These are phyloP conservation scores for Odontophorus gujanensis DNA, from an alignment of 2,113 vertebrate species.

Conservation along the genomic window DNA sequence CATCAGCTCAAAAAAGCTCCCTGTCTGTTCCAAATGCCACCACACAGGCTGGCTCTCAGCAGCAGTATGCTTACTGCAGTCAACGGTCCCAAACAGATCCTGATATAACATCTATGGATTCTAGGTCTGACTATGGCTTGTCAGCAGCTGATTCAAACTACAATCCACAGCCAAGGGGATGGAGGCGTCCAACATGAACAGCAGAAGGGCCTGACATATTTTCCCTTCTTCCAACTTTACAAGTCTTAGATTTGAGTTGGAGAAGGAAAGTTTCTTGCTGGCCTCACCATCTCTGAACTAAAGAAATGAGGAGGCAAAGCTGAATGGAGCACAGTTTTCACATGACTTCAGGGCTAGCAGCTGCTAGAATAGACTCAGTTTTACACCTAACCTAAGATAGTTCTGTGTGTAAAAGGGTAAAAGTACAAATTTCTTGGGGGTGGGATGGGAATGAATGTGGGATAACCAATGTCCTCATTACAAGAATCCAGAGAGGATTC, in stretches of 20 bases:
- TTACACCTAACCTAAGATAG: constrained; percentile 9
- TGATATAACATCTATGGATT: constrained; percentile 68
- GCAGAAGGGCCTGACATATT: not conserved
- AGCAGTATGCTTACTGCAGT: constrained; percentile 76
- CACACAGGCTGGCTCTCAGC: constrained; percentile 73
- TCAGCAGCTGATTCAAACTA: constrained; percentile 75
- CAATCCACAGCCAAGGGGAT: constrained; percentile 82
- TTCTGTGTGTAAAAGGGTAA: constrained; percentile 1
- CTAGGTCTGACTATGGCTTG: constrained; percentile 77
- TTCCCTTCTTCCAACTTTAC: not conserved
- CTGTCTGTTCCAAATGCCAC: constrained; percentile 49
- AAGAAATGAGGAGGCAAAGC: constrained; percentile 20
- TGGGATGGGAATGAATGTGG: not conserved
- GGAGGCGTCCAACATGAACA: constrained; percentile 82
- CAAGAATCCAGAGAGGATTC: not conserved
- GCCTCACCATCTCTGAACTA: not conserved
- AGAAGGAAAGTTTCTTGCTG: constrained; percentile 12
- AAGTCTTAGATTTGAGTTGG: constrained; percentile 12
- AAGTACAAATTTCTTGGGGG: not conserved
- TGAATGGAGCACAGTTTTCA: constrained; percentile 18
- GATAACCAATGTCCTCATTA: not conserved
- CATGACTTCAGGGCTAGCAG: not conserved
- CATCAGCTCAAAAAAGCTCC: constrained; percentile 66
- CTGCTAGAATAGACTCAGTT: constrained; percentile 38
- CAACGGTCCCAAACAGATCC: constrained; percentile 80